Evolutionary conservation across 2,888 invertebrate species (phyloP).

Genomic region (Mantis religiosa): DNA sequence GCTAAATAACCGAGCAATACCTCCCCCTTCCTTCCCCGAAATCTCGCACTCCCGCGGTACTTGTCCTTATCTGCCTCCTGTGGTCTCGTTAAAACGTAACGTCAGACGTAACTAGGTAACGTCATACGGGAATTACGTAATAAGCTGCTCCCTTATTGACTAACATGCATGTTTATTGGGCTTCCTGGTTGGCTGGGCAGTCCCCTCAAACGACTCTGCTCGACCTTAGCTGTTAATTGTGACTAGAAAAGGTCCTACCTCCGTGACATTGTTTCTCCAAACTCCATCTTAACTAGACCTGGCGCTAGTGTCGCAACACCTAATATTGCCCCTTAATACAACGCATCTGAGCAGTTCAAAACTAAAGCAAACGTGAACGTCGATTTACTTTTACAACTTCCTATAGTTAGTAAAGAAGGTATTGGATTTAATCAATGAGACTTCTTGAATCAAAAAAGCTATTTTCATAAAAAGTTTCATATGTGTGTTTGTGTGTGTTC

Average conservation of each 20-base stretch:
- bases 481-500: too few species aligned
- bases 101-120: neutral
- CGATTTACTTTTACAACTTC: too few species aligned
- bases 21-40: neutral
- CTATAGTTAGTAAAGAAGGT: too few species aligned
- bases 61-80: neutral
- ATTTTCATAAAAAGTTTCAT: too few species aligned
- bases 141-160: neutral
- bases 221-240: neutral
- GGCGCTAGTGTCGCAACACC: too few species aligned
- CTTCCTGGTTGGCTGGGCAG: neutral
- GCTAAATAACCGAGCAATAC: constrained; percentile 10
- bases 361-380: too few species aligned
- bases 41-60: neutral
- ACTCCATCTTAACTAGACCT: neutral
- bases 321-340: too few species aligned
- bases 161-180: neutral
- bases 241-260: neutral
- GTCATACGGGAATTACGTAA: neutral
- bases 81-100: constrained; percentile 1
- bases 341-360: too few species aligned
- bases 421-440: too few species aligned
- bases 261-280: neutral
- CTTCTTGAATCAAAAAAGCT: too few species aligned
- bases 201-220: neutral